Percentiles rank a stretch among this genome's conserved stretches.
Evolutionary conservation across 2,113 vertebrate genomes (phyloP).

Genomic region (Orycteropus afer): DNA sequence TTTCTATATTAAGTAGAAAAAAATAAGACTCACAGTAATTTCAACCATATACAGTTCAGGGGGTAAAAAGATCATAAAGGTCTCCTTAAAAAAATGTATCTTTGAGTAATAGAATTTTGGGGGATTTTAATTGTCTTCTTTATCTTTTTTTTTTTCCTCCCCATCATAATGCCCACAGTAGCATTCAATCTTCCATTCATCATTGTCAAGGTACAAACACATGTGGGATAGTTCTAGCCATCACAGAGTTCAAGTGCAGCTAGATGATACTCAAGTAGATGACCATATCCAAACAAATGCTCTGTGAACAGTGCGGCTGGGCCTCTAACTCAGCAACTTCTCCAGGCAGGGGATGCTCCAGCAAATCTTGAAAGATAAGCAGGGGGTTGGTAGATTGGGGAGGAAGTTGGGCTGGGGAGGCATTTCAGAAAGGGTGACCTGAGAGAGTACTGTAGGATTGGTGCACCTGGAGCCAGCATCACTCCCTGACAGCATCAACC

Average conservation of each 20-base stretch:
- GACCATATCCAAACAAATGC: accelerated
- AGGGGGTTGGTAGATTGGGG: not conserved
- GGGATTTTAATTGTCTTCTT: not conserved
- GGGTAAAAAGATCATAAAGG: not conserved
- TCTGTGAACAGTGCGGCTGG: not conserved
- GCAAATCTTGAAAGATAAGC: not conserved
- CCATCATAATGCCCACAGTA: not conserved
- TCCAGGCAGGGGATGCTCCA: not conserved
- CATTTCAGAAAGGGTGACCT: not conserved
- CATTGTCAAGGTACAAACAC: not conserved
- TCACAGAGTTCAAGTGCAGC: not conserved
- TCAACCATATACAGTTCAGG: not conserved
- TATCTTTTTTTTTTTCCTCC: not conserved
- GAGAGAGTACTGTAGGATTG: not conserved
- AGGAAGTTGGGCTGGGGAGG: not conserved
- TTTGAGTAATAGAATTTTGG: not conserved
- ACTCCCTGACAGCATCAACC: not conserved
- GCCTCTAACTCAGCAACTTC: not conserved
- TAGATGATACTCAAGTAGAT: not conserved
- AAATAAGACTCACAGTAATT: slow-evolving; percentile 18
- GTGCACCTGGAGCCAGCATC: not conserved
- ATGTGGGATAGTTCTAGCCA: not conserved
- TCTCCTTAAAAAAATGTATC: not conserved
- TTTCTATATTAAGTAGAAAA: not conserved
- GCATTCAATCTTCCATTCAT: not conserved